These are phyloP conservation scores for Temnopleurus reevesii DNA, from an alignment of 53 echinoderm and acorn worm species.

Conservation along the genomic window DNA sequence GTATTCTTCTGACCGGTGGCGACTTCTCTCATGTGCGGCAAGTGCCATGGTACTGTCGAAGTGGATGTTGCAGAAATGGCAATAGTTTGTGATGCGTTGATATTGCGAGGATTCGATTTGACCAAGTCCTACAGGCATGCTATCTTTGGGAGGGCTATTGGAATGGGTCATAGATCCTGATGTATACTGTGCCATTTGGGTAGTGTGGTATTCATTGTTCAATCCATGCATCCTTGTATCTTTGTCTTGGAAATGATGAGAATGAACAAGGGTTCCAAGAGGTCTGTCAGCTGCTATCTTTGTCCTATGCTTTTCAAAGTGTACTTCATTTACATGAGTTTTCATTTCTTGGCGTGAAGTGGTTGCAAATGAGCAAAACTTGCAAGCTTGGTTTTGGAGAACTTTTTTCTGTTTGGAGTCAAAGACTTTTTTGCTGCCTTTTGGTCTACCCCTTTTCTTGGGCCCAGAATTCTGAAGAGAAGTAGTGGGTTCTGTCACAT, in stretches of 20 bases:
- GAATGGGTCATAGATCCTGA: background rate
- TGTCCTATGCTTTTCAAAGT: conserved; percentile 31
- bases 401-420: background rate
- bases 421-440: background rate
- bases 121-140: background rate
- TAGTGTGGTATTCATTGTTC: background rate
- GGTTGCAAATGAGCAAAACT: conserved; percentile 24
- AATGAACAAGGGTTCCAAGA: background rate
- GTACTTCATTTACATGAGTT: conserved; percentile 5
- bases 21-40: background rate
- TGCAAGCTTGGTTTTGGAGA: background rate
- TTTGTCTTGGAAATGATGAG: background rate
- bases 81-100: background rate
- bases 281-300: background rate
- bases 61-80: background rate
- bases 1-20: background rate
- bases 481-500: background rate
- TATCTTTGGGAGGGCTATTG: background rate
- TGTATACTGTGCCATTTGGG: background rate
- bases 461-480: background rate
- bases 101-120: background rate
- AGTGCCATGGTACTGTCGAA: background rate
- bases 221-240: background rate
- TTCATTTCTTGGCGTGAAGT: background rate
- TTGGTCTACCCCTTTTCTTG: conserved; percentile 25